Evolutionary conservation across 1,140 invertebrate species (phyloP).

Genomic region (Neodiprion pinetum): DNA sequence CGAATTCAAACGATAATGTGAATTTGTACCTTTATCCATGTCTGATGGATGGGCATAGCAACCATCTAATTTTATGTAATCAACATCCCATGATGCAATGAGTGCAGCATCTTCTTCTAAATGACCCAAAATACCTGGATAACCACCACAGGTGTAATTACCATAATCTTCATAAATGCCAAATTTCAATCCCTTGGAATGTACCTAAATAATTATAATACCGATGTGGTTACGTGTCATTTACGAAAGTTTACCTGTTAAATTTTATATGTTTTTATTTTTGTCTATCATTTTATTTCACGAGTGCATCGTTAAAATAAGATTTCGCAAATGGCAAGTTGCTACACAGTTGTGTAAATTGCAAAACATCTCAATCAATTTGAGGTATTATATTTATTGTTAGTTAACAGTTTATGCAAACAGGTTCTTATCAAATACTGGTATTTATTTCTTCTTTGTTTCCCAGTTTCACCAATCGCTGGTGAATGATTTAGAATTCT

Average conservation of each 20-base stretch:
- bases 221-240: neutral
- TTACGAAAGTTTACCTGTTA: too few relatives aligned
- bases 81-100: slow-evolving; percentile 96
- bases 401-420: too few relatives aligned
- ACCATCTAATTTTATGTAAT: slow-evolving; percentile 96
- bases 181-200: slow-evolving; percentile 92
- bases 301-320: too few relatives aligned
- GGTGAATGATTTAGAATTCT: neutral
- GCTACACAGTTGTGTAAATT: too few relatives aligned
- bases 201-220: slow-evolving; percentile 71
- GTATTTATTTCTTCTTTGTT: too few relatives aligned
- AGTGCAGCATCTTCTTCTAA: slow-evolving; percentile 86
- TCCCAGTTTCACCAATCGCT: neutral
- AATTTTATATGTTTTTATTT: too few relatives aligned
- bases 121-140: slow-evolving; percentile 90
- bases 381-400: too few relatives aligned
- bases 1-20: slow-evolving; percentile 12
- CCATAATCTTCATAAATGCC: slow-evolving; percentile 98
- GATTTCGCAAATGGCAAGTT: too few relatives aligned
- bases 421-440: too few relatives aligned
- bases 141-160: slow-evolving; percentile 93
- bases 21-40: slow-evolving; percentile 76
- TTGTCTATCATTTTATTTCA: too few relatives aligned
- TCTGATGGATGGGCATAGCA: slow-evolving; percentile 86
- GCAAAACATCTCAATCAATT: too few relatives aligned